phyloP scores from a whole-genome alignment of 2,797 vertebrate genomes.

The Apogon talboti region DNA sequence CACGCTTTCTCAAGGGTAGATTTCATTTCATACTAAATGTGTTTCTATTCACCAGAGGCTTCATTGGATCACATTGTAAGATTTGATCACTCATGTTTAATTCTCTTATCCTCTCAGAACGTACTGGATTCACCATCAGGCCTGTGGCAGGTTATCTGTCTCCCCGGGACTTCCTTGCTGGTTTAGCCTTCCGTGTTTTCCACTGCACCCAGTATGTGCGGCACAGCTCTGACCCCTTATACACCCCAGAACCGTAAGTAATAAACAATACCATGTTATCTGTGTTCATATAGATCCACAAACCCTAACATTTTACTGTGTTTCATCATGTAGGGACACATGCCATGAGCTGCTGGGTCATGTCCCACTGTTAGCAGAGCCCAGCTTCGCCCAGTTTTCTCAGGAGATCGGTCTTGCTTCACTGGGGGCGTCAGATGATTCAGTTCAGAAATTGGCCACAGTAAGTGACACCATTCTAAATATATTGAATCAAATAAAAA shows the following conservation, averaged over 20 bases:
- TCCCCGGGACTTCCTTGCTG: conserved; percentile 96
- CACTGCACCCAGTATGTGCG: conserved; percentile 98
- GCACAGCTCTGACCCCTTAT: conserved; percentile 96
- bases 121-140: conserved; percentile 94
- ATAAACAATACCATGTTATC: background rate
- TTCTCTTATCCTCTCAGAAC: conserved; percentile 82
- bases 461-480: conserved; percentile 77
- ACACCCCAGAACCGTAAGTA: conserved; percentile 97
- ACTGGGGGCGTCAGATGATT: conserved; percentile 93
- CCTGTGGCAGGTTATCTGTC: conserved; percentile 97
- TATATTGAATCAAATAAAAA: conserved; percentile 40
- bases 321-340: conserved; percentile 87
- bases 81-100: conserved; percentile 7
- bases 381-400: conserved; percentile 96
- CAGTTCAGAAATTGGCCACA: conserved; percentile 93
- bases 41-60: background rate
- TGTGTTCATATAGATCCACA: background rate
- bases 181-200: conserved; percentile 97
- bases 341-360: conserved; percentile 96
- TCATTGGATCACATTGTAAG: background rate
- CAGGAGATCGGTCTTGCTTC: conserved; percentile 96
- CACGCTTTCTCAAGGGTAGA: conserved; percentile 93
- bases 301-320: conserved; percentile 18
- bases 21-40: background rate
- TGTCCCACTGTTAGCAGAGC: conserved; percentile 93